Conservation (phyloP, 2,888 invertebrate genomes). For the Selenia dentaria region DNA sequence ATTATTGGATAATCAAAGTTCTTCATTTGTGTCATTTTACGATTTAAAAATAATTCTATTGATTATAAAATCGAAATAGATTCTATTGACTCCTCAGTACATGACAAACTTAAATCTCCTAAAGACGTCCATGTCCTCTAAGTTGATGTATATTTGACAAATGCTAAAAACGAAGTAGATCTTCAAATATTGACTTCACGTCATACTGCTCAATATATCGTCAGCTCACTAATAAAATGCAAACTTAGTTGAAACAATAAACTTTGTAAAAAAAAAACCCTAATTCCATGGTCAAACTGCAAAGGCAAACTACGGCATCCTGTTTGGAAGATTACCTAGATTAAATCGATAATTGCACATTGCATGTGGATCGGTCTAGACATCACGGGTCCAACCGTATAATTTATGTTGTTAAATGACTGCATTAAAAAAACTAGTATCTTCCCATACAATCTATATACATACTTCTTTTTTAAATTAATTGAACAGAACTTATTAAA, state of each 20-base stretch:
- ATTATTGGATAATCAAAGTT: too few relatives aligned
- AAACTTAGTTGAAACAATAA: constrained; percentile 3
- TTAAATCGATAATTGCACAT: constrained; percentile 55
- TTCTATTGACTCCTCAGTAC: too few relatives aligned
- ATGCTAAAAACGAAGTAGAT: too few relatives aligned
- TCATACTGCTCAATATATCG: constrained; percentile 7
- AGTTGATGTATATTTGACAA: too few relatives aligned
- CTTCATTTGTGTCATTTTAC: too few relatives aligned
- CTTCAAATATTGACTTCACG: neutral
- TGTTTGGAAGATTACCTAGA: constrained; percentile 62
- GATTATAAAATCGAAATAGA: too few relatives aligned
- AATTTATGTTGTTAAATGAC: constrained; percentile 23
- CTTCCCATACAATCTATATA: neutral
- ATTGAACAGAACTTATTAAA: too few relatives aligned
- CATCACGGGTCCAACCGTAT: constrained; percentile 17
- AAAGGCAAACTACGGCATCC: constrained; percentile 67
- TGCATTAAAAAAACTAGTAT: neutral
- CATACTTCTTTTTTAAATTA: too few relatives aligned
- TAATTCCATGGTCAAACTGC: constrained; percentile 33
- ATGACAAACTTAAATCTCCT: too few relatives aligned
- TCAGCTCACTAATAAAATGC: constrained; percentile 11
- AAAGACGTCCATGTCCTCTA: too few relatives aligned
- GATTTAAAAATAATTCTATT: too few relatives aligned
- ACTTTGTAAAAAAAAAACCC: constrained; percentile 15
- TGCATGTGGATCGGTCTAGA: constrained; percentile 30